Conservation (phyloP, 2,888 invertebrate species). For the Apocheima hispidaria region DNA sequence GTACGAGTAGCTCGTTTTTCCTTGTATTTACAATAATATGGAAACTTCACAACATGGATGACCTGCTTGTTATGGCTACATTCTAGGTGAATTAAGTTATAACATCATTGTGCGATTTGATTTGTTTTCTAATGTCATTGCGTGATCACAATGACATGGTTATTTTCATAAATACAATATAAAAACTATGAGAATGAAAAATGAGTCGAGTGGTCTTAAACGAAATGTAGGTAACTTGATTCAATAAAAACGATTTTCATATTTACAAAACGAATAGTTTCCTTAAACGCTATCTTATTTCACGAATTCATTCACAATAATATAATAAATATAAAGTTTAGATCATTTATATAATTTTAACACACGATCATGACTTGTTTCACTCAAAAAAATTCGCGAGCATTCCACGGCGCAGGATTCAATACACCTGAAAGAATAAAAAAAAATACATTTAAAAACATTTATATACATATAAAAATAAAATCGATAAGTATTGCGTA, state of each 20-base stretch:
- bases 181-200: slow-evolving; percentile 3
- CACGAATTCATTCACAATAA: slow-evolving; percentile 51
- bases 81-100: neutral
- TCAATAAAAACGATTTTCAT: slow-evolving; percentile 37
- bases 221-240: slow-evolving; percentile 46
- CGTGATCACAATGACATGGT: neutral
- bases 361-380: slow-evolving; percentile 41
- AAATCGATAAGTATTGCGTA: too few species aligned
- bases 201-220: slow-evolving; percentile 30
- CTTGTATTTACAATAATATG: neutral
- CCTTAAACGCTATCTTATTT: slow-evolving; percentile 20
- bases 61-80: neutral
- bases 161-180: slow-evolving; percentile 16
- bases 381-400: slow-evolving; percentile 35
- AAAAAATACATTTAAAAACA: slow-evolving; percentile 7
- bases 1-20: neutral
- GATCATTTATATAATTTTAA: slow-evolving; percentile 55
- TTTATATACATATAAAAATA: too few species aligned
- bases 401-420: slow-evolving; percentile 40
- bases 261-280: slow-evolving; percentile 42
- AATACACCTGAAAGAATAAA: slow-evolving; percentile 50
- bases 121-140: neutral
- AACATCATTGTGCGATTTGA: slow-evolving; percentile 4
- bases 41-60: neutral
- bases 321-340: slow-evolving; percentile 75